Percentiles rank a stretch among this genome's conserved stretches.
Evolutionary conservation across 1,140 invertebrate species (phyloP).

Genomic region (Zaprionus inermis): DNA sequence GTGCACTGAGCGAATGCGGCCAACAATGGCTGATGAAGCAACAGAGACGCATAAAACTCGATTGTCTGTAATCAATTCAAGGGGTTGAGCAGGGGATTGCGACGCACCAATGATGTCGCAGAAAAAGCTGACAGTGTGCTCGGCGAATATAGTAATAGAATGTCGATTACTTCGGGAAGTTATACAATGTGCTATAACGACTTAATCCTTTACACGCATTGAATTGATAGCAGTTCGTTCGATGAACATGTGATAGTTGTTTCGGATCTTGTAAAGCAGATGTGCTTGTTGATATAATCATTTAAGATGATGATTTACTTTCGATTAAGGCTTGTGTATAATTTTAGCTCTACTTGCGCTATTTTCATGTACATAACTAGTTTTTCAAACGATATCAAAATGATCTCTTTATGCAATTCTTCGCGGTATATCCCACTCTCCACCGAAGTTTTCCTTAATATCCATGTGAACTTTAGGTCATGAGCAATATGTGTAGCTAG

Average conservation of each 20-base stretch:
- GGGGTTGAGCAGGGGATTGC: no score
- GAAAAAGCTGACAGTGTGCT: neutral
- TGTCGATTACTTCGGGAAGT: neutral
- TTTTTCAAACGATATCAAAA: no score
- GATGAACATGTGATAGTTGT: neutral
- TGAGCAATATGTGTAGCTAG: neutral
- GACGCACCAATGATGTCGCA: neutral
- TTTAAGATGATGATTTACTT: neutral
- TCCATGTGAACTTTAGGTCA: neutral
- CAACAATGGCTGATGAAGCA: constrained; percentile 6
- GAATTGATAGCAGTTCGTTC: neutral
- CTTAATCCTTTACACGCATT: neutral
- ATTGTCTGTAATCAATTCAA: constrained; percentile 68
- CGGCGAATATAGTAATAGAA: neutral
- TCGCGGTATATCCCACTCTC: neutral
- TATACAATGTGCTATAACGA: neutral
- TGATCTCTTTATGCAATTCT: no score
- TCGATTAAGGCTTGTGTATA: no score
- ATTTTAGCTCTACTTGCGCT: no score
- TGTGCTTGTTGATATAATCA: neutral
- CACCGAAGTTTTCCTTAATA: neutral
- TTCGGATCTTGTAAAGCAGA: neutral
- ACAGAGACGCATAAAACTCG: constrained; percentile 57
- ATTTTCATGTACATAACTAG: no score
- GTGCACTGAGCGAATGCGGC: constrained; percentile 4